Evolutionary conservation across 2,113 vertebrate genomes (phyloP).

Genomic region (Vidua chalybeata): DNA sequence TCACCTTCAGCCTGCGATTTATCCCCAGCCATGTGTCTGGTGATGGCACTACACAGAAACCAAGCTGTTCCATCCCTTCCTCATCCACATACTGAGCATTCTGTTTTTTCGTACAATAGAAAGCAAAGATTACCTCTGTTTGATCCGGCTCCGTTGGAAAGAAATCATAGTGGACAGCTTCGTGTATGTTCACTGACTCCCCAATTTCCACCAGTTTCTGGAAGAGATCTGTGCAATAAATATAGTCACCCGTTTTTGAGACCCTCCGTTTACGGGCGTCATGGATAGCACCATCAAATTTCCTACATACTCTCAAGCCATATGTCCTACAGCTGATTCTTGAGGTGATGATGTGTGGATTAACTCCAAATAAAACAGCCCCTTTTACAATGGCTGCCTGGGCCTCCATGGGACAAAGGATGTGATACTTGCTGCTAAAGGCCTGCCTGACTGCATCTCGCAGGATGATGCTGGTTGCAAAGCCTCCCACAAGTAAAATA

Average conservation of each 20-base stretch:
- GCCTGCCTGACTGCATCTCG: neutral
- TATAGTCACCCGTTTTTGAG: neutral
- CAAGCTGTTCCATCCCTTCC: neutral
- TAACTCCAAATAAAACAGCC: slow-evolving; percentile 31
- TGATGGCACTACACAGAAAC: neutral
- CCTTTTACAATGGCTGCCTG: slow-evolving; percentile 8
- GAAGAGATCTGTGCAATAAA: neutral
- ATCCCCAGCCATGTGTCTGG: neutral
- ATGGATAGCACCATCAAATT: neutral
- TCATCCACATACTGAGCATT: neutral
- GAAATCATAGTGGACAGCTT: neutral
- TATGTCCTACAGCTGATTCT: slow-evolving; percentile 18
- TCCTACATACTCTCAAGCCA: rapidly evolving
- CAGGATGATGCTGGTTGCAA: neutral
- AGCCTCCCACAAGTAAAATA: slow-evolving; percentile 50
- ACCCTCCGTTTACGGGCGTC: rapidly evolving
- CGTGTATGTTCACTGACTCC: neutral
- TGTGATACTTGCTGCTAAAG: neutral
- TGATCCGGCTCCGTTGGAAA: neutral
- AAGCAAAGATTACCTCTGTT: rapidly evolving
- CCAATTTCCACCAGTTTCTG: neutral
- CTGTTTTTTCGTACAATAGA: neutral
- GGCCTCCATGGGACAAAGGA: neutral
- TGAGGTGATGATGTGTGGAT: neutral
- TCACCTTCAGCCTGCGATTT: neutral